Evolutionary conservation across 2,113 vertebrate genomes (phyloP).

Genomic region (Poeciliopsis turrubarensis): DNA sequence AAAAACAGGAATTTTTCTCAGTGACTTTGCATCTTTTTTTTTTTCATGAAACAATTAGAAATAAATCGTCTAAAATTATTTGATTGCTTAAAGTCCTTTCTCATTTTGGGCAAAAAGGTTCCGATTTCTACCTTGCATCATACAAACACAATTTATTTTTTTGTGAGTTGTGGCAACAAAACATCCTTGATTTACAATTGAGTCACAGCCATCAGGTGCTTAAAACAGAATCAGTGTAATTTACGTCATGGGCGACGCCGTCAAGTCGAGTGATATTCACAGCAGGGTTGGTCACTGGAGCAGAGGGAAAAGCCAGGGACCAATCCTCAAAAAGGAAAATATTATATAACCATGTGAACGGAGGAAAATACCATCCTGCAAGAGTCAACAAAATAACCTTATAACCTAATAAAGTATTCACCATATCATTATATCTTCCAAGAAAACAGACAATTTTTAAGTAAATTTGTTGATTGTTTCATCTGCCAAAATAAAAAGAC

Average conservation of each 20-base stretch:
- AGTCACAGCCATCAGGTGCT: not conserved
- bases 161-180: not conserved
- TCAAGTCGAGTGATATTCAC: not conserved
- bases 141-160: not conserved
- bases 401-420: too few relatives aligned
- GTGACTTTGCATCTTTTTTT: too few relatives aligned
- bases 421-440: too few relatives aligned
- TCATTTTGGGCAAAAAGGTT: not conserved
- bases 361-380: too few relatives aligned
- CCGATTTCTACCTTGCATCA: not conserved
- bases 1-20: not conserved
- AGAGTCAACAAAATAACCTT: too few relatives aligned
- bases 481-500: too few relatives aligned
- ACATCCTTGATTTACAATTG: not conserved
- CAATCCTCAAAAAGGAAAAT: not conserved
- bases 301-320: not conserved
- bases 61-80: not conserved
- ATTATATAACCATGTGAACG: not conserved
- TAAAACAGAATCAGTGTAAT: not conserved
- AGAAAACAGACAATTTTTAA: too few relatives aligned
- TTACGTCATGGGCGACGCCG: not conserved
- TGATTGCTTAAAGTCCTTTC: not conserved
- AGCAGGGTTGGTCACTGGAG: not conserved
- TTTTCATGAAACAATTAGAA: not conserved
- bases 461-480: too few relatives aligned